phyloP scores from a whole-genome alignment of 2,888 invertebrate species.

The Melinopterus prodromus region DNA sequence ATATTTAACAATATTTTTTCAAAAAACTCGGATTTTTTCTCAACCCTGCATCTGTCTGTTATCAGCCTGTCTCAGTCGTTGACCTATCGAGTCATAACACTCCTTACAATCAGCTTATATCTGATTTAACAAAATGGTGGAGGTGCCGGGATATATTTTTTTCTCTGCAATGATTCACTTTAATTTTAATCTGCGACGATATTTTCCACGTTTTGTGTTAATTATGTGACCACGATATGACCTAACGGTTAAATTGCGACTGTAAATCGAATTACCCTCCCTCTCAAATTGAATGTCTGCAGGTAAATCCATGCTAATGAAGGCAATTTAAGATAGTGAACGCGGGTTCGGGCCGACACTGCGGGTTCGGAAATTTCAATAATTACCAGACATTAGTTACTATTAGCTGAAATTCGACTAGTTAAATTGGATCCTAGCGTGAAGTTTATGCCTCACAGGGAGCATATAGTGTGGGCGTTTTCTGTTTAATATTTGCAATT shows the following conservation, averaged over 20 bases:
- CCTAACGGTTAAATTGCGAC: not conserved
- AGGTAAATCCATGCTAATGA: conserved; percentile 45
- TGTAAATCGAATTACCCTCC: conserved; percentile 4
- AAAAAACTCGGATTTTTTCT: too few species aligned
- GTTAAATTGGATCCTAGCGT: conserved; percentile 32
- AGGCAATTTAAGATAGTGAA: conserved; percentile 44
- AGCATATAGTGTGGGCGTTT: conserved; percentile 19
- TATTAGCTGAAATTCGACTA: conserved; percentile 41
- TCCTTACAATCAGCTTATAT: too few species aligned
- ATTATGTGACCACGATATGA: not conserved
- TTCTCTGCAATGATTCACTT: too few species aligned
- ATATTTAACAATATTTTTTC: too few species aligned
- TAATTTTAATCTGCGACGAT: too few species aligned
- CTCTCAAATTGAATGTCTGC: conserved; percentile 35
- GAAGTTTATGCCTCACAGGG: conserved; percentile 27
- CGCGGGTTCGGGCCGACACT: conserved; percentile 38
- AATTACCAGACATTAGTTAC: conserved; percentile 45
- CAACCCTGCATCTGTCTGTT: too few species aligned
- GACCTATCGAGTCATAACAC: too few species aligned
- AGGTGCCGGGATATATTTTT: too few species aligned
- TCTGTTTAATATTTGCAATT: not conserved
- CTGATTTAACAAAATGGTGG: too few species aligned
- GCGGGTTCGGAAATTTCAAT: conserved; percentile 44
- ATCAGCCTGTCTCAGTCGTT: too few species aligned
- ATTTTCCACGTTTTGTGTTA: not conserved